phyloP scores from a whole-genome alignment of 2,888 invertebrate species.

The Monoplex corrugatus region DNA sequence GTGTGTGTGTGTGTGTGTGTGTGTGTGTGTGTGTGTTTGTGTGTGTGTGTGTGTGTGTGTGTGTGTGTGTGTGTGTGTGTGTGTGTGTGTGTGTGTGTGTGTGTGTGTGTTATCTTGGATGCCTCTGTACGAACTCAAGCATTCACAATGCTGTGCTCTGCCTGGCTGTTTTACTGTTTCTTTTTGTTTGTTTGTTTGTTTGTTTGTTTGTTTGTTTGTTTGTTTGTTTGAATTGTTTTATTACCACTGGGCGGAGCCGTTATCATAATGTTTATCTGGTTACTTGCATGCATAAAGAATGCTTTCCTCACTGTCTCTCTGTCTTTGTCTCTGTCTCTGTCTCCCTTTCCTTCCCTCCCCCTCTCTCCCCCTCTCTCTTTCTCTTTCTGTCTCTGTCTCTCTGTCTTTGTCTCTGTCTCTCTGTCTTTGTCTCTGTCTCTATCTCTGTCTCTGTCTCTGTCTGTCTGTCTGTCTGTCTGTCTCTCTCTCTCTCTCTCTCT shows the following conservation, averaged over 20 bases:
- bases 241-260: not conserved
- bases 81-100: not conserved
- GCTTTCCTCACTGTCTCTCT: too few relatives aligned
- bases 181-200: not conserved
- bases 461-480: too few relatives aligned
- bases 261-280: too few relatives aligned
- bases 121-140: too few relatives aligned
- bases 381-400: not conserved
- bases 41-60: not conserved
- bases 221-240: not conserved
- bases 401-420: not conserved
- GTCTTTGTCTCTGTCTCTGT: too few relatives aligned
- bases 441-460: not conserved
- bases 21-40: too few relatives aligned
- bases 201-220: not conserved
- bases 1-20: too few relatives aligned
- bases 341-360: not conserved
- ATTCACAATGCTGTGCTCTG: too few relatives aligned
- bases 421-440: not conserved
- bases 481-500: not conserved
- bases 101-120: not conserved
- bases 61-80: not conserved
- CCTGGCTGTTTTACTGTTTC: too few relatives aligned
- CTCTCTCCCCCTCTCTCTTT: not conserved
- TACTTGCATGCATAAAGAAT: not conserved